These are phyloP conservation scores for Centropus bengalensis DNA, from an alignment of 2,113 vertebrate species.

Conservation along the genomic window DNA sequence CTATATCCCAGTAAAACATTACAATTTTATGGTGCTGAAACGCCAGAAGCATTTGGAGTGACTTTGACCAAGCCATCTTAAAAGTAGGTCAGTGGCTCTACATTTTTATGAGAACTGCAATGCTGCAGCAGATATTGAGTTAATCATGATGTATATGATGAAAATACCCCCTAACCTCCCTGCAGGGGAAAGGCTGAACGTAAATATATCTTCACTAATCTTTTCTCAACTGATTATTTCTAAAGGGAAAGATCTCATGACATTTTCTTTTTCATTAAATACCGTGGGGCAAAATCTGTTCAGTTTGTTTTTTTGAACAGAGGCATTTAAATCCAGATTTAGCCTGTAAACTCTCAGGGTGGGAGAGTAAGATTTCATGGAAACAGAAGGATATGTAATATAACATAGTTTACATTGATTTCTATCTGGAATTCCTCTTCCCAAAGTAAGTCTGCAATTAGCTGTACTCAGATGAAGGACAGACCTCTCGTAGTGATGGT, in stretches of 20 bases:
- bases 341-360: not conserved
- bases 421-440: not conserved
- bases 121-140: not conserved
- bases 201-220: conserved; percentile 38
- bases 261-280: conserved; percentile 31
- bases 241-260: not conserved
- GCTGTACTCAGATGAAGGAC: not conserved
- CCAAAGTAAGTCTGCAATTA: not conserved
- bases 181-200: conserved; percentile 18
- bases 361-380: not conserved
- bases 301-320: not conserved
- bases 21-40: not conserved
- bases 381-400: not conserved
- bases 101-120: not conserved
- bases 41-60: not conserved
- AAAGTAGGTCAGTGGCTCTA: conserved; percentile 58
- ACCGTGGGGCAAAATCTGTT: not conserved
- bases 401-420: not conserved
- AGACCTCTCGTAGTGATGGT: not conserved
- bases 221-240: conserved; percentile 23
- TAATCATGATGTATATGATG: conserved; percentile 31
- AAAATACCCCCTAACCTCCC: not conserved
- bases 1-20: not conserved
- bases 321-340: conserved; percentile 1
- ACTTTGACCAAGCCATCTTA: conserved; percentile 42